Conservation (phyloP, 1,140 invertebrate genomes). For the Penaeus indicus region DNA sequence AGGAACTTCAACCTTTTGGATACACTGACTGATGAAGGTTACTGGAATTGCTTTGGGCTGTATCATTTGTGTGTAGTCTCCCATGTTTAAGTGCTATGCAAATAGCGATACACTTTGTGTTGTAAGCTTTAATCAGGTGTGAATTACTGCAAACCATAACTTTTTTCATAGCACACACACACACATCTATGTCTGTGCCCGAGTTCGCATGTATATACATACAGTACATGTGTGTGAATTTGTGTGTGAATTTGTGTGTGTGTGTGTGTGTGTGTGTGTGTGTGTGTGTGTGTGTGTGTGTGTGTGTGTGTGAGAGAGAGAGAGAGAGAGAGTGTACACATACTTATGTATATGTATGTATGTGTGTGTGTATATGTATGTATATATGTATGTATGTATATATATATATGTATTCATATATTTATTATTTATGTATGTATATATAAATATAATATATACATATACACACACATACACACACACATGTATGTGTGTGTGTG, state of each 20-base stretch:
- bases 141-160: background rate
- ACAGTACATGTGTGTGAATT: too few species aligned
- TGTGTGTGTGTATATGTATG: conserved; percentile 9
- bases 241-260: background rate
- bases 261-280: too few species aligned
- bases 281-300: too few species aligned
- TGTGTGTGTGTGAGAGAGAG: background rate
- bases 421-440: conserved; percentile 29
- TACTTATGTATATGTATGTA: background rate
- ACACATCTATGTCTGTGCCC: too few species aligned
- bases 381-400: conserved; percentile 3
- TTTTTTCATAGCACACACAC: background rate
- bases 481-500: too few species aligned
- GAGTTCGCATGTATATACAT: background rate
- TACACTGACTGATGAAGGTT: too few species aligned
- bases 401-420: conserved; percentile 16
- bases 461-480: background rate
- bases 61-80: too few species aligned
- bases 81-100: too few species aligned
- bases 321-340: background rate
- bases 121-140: too few species aligned
- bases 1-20: background rate
- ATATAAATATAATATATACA: background rate
- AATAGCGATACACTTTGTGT: too few species aligned
- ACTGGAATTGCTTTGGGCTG: too few species aligned